phyloP scores from a whole-genome alignment of 2,888 invertebrate species.

The Microchrysa polita region DNA sequence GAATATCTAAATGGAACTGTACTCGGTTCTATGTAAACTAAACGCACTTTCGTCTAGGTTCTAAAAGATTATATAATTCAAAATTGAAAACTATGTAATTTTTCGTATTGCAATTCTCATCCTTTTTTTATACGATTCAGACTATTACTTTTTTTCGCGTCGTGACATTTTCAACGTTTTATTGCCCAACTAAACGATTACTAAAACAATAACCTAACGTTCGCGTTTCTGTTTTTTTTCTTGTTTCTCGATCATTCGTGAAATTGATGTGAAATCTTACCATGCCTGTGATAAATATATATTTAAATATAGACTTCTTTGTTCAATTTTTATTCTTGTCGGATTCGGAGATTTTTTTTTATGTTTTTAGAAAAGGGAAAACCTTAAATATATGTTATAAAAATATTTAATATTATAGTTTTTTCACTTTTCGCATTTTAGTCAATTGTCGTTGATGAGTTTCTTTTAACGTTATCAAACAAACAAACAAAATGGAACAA shows the following conservation, averaged over 20 bases:
- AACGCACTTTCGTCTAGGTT: no score
- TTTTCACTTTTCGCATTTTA: background rate
- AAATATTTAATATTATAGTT: background rate
- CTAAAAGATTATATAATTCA: no score
- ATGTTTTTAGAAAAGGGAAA: no score
- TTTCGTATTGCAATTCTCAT: no score
- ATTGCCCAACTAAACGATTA: background rate
- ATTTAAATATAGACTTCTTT: constrained; percentile 62
- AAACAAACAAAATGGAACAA: constrained; percentile 1
- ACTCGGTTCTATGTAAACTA: no score
- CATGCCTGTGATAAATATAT: constrained; percentile 73
- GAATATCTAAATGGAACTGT: no score
- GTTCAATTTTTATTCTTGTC: constrained; percentile 61
- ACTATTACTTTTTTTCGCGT: no score
- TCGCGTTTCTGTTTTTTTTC: background rate
- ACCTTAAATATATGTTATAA: background rate
- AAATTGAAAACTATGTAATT: no score
- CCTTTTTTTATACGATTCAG: no score
- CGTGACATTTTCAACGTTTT: background rate
- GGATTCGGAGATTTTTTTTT: constrained; percentile 26
- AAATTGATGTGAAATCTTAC: constrained; percentile 58
- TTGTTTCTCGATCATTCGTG: background rate
- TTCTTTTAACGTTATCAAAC: constrained; percentile 8
- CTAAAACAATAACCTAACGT: no score
- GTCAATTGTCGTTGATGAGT: constrained; percentile 27